Evolutionary conservation across 35 echinoderm and acorn worm species (phyloP), one percentile per base, ranked within the genome.

Genomic region (Lytechinus pictus): DNA sequence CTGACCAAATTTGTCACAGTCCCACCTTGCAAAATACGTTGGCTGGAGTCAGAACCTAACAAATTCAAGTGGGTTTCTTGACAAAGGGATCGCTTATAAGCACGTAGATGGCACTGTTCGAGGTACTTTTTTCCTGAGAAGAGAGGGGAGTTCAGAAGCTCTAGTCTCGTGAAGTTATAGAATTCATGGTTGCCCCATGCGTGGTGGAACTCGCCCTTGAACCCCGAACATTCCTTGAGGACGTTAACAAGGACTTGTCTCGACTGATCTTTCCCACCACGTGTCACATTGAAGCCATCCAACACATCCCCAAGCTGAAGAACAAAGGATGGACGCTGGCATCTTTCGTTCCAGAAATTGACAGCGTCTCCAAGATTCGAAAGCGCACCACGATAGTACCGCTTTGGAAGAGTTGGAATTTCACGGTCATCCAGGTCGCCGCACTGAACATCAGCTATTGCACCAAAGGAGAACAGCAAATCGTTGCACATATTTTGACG

Each of bases 361-460:
- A 98, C 96, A 9, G 98, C 97, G 27, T 96, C 94, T 9, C 86
- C 86, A 19, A 99, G 94, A 14, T 94, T 61, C 0, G 61, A 53
- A 4, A 97, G 0, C 58, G 98, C 89, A 92, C 95, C 96, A n/a
- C 98, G 94, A 66, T 99, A 99, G 87, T 98, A 99, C 24, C 98
- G 91, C 54, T 61, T 92, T 7, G 54, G n/a, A 54, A 95, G 96
- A 6, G 91, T 44, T 10, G 57, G 58, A 94, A 97, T 98, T 3
- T 94, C 28, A 19, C 96, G 57, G 87, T 98, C 91, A 10, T 96
- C 96, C 14, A 95, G 89, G 51, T 99, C 95, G 19, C 97, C 98
- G 86, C 97, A 99, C 89, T 99, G 98, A 4, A 99, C 96, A 95
- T 99, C 98, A 13, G 98, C 94, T 86, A 99, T 94, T 6, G 97